phyloP scores from a whole-genome alignment of 2,888 invertebrate species.

The Hecatera dysodea region DNA sequence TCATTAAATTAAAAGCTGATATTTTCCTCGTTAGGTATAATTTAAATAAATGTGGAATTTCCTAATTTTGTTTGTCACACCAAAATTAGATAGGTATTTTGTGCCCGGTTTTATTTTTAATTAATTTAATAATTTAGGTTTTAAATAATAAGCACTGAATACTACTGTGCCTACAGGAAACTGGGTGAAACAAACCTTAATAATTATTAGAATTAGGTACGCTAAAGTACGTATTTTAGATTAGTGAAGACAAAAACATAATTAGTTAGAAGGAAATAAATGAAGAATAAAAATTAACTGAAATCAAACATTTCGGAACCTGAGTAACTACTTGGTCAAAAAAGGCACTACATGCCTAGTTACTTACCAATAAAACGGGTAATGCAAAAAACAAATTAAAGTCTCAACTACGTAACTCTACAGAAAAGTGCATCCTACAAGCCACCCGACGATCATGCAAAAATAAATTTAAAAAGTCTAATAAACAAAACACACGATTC shows the following conservation, averaged over 20 bases:
- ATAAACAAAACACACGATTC: not conserved
- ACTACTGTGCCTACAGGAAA: not conserved
- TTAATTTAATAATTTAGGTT: constrained; percentile 4
- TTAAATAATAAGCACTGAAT: not conserved
- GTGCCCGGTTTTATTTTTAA: not conserved
- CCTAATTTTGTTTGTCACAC: constrained; percentile 63
- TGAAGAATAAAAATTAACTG: not conserved
- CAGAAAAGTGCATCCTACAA: not conserved
- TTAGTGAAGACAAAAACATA: not conserved
- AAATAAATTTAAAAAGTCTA: not conserved
- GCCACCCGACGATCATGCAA: not conserved
- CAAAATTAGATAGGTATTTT: constrained; percentile 5
- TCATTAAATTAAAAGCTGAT: constrained; percentile 60
- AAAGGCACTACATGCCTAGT: too few species aligned
- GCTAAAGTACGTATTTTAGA: fast-evolving
- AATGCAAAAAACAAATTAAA: not conserved
- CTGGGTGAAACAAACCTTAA: not conserved
- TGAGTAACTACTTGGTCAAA: too few species aligned
- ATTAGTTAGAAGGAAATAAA: too few species aligned
- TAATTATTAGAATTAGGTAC: too few species aligned
- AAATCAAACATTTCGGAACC: not conserved
- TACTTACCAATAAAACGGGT: not conserved
- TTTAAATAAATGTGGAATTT: constrained; percentile 59
- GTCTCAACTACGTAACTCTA: not conserved
- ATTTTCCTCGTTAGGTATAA: constrained; percentile 68